Base-by-base conservation (phyloP, 2,888 invertebrate species). In the Caenorhabditis doughertyi region DNA sequence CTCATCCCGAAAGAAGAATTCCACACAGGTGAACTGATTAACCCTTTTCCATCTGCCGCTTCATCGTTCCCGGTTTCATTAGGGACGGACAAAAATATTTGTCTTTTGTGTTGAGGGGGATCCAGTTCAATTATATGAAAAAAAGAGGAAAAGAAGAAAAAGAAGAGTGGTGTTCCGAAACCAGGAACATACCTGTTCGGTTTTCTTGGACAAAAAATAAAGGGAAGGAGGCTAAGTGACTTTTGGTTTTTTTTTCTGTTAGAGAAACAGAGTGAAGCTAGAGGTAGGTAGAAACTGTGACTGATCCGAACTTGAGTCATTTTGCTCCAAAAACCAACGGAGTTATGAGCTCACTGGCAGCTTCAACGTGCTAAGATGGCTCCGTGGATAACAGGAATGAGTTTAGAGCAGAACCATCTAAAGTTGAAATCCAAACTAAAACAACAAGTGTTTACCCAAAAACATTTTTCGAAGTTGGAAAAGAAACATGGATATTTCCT, bases 71-170 rank as follows among this genome's bases (percentile, higher is more conserved):
- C 42, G n/a, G 60, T 39, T 60, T 60, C 42, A 42, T 60, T 60
- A 60, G 60, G 39, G 35, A 21, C 5, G 1, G 16, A 27, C 23
- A 3, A 16, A 42, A 42, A 42, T 42, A 42, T 42, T 42, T 35
- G 35, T 35, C n/a, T n/a, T n/a, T 35, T 35, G 35, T 35, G 35
- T 35, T 9, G 60, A 29, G 32, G 25, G 0, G 32, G 51, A 65
- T 65, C 65, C 65, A 65, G 65, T 65, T 65, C 65, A 65, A 65
- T 65, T 65, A 65, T 51, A 42, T 27, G n/a, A 5, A 60, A 60
- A 60, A 60, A 60, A n/a, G 5, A 9, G n/a, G n/a, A n/a, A n/a
- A n/a, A n/a, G n/a, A n/a, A n/a, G n/a, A n/a, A n/a, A n/a, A 55
- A 29, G 13, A 3, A 56, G 60, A 23, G 62, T 62, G 42, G 32